Conservation (phyloP, 2,797 vertebrate species). For the Cichlasoma orientale region DNA sequence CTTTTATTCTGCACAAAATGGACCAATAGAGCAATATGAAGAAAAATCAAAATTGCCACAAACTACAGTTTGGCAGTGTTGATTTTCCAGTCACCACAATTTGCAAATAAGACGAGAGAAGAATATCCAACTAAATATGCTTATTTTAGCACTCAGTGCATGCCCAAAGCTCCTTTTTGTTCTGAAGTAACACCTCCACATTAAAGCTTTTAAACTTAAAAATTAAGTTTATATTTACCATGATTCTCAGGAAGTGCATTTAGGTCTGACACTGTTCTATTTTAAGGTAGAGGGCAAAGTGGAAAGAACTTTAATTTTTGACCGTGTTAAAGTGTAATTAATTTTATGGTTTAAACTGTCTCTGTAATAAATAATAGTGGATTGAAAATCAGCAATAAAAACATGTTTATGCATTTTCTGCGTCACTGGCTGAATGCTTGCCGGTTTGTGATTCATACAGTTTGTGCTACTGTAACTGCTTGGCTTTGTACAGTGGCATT, state of each 20-base stretch:
- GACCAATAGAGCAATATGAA: neutral
- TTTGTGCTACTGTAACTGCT: neutral
- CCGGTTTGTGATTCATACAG: neutral
- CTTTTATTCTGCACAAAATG: no score
- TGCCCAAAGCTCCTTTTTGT: neutral
- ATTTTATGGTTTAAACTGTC: no score
- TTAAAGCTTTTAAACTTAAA: neutral
- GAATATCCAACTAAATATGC: neutral
- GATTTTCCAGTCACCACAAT: no score
- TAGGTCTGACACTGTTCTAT: neutral
- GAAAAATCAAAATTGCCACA: neutral
- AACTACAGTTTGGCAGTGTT: neutral
- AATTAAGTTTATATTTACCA: neutral
- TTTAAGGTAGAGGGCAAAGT: neutral
- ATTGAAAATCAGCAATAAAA: neutral
- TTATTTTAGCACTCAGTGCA: neutral
- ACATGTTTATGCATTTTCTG: neutral
- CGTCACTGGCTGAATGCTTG: neutral
- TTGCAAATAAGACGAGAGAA: neutral
- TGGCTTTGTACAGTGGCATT: neutral
- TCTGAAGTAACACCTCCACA: neutral
- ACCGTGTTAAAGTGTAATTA: no score
- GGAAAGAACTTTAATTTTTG: neutral
- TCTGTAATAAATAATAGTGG: neutral
- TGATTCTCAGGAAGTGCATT: neutral